Evolutionary conservation across 2,888 invertebrate species (phyloP).

Genomic region (Nowickia ferox): DNA sequence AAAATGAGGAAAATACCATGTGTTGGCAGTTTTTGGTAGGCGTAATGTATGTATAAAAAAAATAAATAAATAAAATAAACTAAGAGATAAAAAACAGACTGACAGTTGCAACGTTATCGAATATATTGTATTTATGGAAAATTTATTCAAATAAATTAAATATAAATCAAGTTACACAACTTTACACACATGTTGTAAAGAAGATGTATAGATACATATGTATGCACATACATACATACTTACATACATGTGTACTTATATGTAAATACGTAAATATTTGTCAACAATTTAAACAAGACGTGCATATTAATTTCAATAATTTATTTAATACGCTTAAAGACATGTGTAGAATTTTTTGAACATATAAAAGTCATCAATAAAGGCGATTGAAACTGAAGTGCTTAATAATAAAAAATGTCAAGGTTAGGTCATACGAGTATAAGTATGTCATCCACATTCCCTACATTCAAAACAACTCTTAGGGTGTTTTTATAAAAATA

Average conservation of each 20-base stretch:
- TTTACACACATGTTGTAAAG: constrained; percentile 40
- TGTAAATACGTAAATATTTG: constrained; percentile 17
- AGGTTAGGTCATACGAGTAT: too few species aligned
- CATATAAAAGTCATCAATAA: background rate
- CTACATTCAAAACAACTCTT: too few species aligned
- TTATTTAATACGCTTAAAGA: background rate
- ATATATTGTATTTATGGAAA: constrained; percentile 54
- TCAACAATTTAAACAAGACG: constrained; percentile 8
- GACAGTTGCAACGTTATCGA: constrained; percentile 55
- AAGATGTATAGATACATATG: background rate
- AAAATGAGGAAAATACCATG: constrained; percentile 46
- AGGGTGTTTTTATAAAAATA: too few species aligned
- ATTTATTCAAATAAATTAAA: constrained; percentile 56
- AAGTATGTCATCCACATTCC: too few species aligned
- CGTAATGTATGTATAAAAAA: constrained; percentile 36
- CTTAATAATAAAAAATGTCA: background rate
- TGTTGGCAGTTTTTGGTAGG: constrained; percentile 56
- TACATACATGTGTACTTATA: too few species aligned
- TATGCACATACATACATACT: background rate
- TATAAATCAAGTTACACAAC: constrained; percentile 32
- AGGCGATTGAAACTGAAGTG: background rate
- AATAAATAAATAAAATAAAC: too few species aligned
- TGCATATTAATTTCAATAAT: constrained; percentile 2
- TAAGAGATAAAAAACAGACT: constrained; percentile 5
- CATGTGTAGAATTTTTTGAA: background rate